These are phyloP conservation scores for Actinernus sp. DNA, from an alignment of 92 coral and sea anemone genomes.

Conservation along the genomic window DNA sequence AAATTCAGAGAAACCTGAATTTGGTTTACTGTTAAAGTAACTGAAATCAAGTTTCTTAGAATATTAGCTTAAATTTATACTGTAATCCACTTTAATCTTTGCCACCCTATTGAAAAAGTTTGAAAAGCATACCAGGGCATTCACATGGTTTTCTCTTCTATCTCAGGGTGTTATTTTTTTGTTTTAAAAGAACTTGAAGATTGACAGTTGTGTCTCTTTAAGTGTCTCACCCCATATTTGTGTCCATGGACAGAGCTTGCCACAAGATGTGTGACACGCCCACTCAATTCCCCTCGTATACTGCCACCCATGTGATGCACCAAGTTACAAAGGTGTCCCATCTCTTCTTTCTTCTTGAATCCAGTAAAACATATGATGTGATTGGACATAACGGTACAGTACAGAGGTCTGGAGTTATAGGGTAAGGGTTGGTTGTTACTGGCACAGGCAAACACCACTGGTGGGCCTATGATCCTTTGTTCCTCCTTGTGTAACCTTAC, in stretches of 20 bases:
- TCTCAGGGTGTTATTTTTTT: no score
- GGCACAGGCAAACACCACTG: conserved; percentile 82
- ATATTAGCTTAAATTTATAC: no score
- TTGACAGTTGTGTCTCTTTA: no score
- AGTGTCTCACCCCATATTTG: conserved; percentile 85
- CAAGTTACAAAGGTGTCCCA: conserved; percentile 81
- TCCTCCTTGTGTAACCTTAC: conserved; percentile 83
- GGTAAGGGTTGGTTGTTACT: conserved; percentile 83
- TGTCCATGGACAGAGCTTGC: conserved; percentile 93
- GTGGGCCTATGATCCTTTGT: conserved; percentile 93
- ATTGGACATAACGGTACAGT: conserved; percentile 82
- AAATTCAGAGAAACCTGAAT: no score
- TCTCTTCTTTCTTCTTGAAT: conserved; percentile 86
- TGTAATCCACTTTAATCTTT: no score
- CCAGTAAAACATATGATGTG: conserved; percentile 94
- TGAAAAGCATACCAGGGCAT: no score
- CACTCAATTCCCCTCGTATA: conserved; percentile 90
- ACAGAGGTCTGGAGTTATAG: conserved; percentile 89
- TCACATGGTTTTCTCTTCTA: no score
- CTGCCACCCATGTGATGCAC: conserved; percentile 99
- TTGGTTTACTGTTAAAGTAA: no score
- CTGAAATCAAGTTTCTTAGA: no score
- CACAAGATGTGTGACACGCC: conserved; percentile 95
- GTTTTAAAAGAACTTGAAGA: no score
- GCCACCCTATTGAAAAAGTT: no score